Base-by-base conservation (phyloP, 2,797 vertebrate species). In the Girardinus metallicus region DNA sequence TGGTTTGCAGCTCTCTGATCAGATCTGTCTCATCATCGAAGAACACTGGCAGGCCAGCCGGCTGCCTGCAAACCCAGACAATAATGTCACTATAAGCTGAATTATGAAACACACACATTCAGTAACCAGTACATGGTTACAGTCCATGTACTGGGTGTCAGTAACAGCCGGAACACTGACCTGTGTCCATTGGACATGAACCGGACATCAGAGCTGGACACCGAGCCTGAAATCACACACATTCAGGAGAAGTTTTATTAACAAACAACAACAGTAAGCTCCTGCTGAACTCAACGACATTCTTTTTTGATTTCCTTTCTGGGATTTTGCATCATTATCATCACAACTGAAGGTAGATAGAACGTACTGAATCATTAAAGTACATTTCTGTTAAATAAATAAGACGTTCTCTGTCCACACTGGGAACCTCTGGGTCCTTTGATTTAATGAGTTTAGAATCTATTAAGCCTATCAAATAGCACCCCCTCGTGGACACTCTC, bases 21-120 rank as follows among this genome's bases (percentile, higher is more conserved):
- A 99, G 91, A 91, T 99, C 97, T 0, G 95, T 95, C 88, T 98
- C 97, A 74, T 98, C 97, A 51, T 98, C 97, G 10, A 96, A 97
- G 90, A 95, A 96, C 76, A 97, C 87, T 44, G 95, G 96, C 77
- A 98, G 91, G 85, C 95, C 96, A 0, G 73, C 83, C 0, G 90
- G 75, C 57, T 93, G 87, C 84, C 97, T 97, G 77, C 3, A 75
- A 36, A 87, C 79, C 87, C 23, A 55, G 44, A 29, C 29, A 73
- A 26, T 74, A 74, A 12, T 8, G 23, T 74, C 31, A 12, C 71
- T 1, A 0, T 1, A 51, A 51, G 6, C 2, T 51, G 49, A 51
- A 51, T 51, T 23, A 51, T 9, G 6, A 51, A 51, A 51, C 49
- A 51, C 49, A 23, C 18, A 23, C 60, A 31, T n/a, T n/a, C n/a